A percentile compares a stretch with the other conserved stretches of the same genome.
phyloP scores from a whole-genome alignment of 2,113 vertebrate genomes.

The Crocuta crocuta region DNA sequence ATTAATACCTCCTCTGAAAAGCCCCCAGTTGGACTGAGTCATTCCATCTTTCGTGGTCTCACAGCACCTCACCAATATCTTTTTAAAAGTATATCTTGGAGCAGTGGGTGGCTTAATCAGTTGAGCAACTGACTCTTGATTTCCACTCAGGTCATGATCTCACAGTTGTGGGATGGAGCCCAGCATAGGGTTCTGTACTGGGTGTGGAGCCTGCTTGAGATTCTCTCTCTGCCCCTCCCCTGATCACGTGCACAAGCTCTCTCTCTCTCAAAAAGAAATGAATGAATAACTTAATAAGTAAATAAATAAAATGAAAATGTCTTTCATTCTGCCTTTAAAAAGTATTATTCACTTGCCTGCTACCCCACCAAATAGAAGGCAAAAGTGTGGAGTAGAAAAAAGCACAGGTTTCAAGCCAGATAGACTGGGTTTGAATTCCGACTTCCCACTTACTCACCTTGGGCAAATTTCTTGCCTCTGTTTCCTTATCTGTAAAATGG shows the following conservation, averaged over 20 bases:
- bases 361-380: background rate
- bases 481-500: constrained; percentile 42
- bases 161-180: too few relatives aligned
- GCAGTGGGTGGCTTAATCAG: too few relatives aligned
- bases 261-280: too few relatives aligned
- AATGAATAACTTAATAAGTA: too few relatives aligned
- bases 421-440: background rate
- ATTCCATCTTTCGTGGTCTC: constrained; percentile 44
- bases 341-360: background rate
- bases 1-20: background rate
- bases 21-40: background rate
- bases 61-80: background rate
- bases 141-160: too few relatives aligned
- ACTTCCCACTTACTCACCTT: background rate
- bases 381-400: background rate
- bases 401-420: background rate
- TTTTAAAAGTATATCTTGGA: background rate
- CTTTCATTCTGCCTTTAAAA: constrained; percentile 1
- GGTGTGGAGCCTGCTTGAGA: too few relatives aligned
- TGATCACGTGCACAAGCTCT: too few relatives aligned
- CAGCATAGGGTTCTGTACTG: too few relatives aligned
- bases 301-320: background rate
- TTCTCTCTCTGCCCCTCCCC: too few relatives aligned
- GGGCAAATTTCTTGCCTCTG: constrained; percentile 28
- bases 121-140: too few relatives aligned